Conservation (phyloP, 2,888 invertebrate genomes). For the Hanleya hanleyi region DNA sequence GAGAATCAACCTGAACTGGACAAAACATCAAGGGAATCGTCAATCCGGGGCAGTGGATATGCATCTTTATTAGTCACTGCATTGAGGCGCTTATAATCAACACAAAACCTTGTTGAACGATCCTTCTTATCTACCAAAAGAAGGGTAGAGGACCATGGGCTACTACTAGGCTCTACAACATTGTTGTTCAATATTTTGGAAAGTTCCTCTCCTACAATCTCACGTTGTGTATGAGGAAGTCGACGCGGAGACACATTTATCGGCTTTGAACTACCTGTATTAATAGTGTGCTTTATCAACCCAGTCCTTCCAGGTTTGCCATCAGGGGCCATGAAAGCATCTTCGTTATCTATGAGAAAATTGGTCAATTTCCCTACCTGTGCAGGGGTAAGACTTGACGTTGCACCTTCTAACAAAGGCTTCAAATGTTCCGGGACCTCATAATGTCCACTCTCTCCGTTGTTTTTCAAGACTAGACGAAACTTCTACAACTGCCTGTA, state of each 20-base stretch:
- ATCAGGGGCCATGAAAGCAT: background rate
- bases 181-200: slow-evolving; percentile 19
- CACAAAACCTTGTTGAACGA: slow-evolving; percentile 25
- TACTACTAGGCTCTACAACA: slow-evolving; percentile 24
- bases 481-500: slow-evolving; percentile 1
- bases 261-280: background rate
- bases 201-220: background rate
- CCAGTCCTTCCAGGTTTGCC: background rate
- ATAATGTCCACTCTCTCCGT: background rate
- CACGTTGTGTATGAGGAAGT: background rate
- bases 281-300: background rate
- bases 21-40: too few relatives aligned
- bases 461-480: background rate
- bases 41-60: too few relatives aligned
- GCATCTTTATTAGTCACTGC: slow-evolving; percentile 35
- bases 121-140: slow-evolving; percentile 29
- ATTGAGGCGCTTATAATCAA: slow-evolving; percentile 31
- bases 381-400: background rate
- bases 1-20: slow-evolving; percentile 37
- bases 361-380: background rate
- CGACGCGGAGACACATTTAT: background rate
- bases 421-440: background rate
- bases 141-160: slow-evolving; percentile 23
- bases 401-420: background rate
- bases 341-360: background rate